These are phyloP conservation scores for Escarpia spicata DNA, from an alignment of 2,888 invertebrate genomes.

Conservation along the genomic window DNA sequence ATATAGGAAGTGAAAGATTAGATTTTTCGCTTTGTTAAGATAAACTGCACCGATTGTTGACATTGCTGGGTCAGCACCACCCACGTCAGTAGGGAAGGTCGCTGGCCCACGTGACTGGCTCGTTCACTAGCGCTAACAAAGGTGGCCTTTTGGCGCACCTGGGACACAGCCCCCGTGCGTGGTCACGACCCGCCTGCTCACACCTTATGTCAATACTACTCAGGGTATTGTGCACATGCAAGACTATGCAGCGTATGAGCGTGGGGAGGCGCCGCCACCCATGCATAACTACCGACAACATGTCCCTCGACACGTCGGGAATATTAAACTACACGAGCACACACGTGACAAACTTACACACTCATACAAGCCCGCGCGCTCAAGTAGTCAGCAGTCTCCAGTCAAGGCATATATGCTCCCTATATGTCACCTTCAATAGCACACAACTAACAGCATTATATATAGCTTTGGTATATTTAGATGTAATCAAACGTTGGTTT, in stretches of 20 bases:
- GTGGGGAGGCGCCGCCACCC: conserved; percentile 18
- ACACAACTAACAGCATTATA: neutral
- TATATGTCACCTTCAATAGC: no score
- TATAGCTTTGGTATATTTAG: neutral
- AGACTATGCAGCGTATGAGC: neutral
- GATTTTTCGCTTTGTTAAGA: conserved; percentile 22
- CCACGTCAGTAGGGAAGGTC: neutral
- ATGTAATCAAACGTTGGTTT: neutral
- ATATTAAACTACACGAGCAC: neutral
- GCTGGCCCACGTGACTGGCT: neutral
- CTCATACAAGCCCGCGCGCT: neutral
- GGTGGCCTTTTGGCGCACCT: conserved; percentile 22
- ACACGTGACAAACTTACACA: neutral
- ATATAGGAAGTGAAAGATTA: conserved; percentile 25
- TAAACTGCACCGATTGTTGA: conserved; percentile 21
- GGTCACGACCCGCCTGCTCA: neutral
- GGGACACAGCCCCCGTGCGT: conserved; percentile 17
- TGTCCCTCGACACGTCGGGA: conserved; percentile 4
- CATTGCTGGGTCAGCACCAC: conserved; percentile 21
- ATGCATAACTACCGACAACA: conserved; percentile 19
- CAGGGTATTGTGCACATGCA: conserved; percentile 21
- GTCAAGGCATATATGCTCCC: no score
- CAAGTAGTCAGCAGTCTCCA: neutral
- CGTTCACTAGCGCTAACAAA: conserved; percentile 22
- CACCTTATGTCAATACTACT: neutral